phyloP scores from a whole-genome alignment of 2,797 vertebrate species.

The Gymnodraco acuticeps region DNA sequence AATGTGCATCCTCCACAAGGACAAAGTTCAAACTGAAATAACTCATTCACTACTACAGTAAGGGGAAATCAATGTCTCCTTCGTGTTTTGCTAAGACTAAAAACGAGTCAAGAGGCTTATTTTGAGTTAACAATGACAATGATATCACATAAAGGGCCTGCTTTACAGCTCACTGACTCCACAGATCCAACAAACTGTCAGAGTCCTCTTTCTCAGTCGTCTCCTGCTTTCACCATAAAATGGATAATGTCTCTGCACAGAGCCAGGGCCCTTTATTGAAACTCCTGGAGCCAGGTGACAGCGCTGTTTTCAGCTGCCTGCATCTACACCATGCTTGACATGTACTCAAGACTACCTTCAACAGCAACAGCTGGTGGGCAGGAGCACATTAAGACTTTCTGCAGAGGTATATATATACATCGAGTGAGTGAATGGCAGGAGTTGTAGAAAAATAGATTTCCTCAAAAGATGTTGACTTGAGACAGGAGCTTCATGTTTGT shows the following conservation, averaged over 20 bases:
- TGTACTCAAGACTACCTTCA: slow-evolving; percentile 34
- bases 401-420: slow-evolving; percentile 30
- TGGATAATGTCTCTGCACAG: slow-evolving; percentile 21
- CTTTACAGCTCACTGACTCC: slow-evolving; percentile 49
- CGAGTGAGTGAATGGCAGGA: slow-evolving; percentile 4
- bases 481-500: slow-evolving; percentile 38
- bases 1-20: slow-evolving; percentile 45
- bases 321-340: slow-evolving; percentile 29
- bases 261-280: slow-evolving; percentile 37
- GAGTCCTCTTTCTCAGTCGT: slow-evolving; percentile 41
- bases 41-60: slow-evolving; percentile 14
- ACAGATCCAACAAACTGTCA: slow-evolving; percentile 43
- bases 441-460: slow-evolving; percentile 9
- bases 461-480: slow-evolving; percentile 19
- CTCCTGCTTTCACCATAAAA: slow-evolving; percentile 52
- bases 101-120: slow-evolving; percentile 14
- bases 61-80: slow-evolving; percentile 23
- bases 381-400: slow-evolving; percentile 39
- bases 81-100: slow-evolving; percentile 26
- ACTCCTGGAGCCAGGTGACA: slow-evolving; percentile 39
- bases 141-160: slow-evolving; percentile 26
- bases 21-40: slow-evolving; percentile 49
- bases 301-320: slow-evolving; percentile 44
- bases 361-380: slow-evolving; percentile 24
- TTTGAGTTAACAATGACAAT: slow-evolving; percentile 22